Evolutionary conservation across 1,140 invertebrate species (phyloP).

Genomic region (Phortica variegata): DNA sequence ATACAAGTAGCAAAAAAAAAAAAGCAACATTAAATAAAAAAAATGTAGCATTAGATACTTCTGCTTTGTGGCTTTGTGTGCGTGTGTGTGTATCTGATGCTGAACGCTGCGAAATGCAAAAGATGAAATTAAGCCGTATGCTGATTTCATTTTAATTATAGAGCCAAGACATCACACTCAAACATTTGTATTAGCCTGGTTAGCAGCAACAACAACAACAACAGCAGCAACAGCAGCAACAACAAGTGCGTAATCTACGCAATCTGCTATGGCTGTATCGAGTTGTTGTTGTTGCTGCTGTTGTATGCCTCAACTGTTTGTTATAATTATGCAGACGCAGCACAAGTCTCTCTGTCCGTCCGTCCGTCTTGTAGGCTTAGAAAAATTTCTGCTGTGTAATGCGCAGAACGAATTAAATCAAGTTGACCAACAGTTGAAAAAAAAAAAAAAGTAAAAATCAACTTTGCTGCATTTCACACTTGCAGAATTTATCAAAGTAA

Average conservation of each 20-base stretch:
- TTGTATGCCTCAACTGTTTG: slow-evolving; percentile 6
- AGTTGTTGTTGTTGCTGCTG: no score
- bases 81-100: slow-evolving; percentile 4
- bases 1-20: slow-evolving; percentile 2
- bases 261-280: no score
- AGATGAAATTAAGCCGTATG: slow-evolving; percentile 48
- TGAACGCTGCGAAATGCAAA: slow-evolving; percentile 12
- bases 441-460: no score
- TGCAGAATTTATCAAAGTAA: no score
- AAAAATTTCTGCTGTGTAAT: no score
- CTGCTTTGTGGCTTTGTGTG: slow-evolving; percentile 5
- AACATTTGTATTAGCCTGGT: slow-evolving; percentile 50
- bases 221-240: not conserved
- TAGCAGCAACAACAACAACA: slow-evolving; percentile 5
- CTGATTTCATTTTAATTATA: slow-evolving; percentile 54
- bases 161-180: slow-evolving; percentile 41
- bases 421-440: no score
- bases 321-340: slow-evolving; percentile 24
- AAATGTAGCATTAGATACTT: slow-evolving; percentile 49
- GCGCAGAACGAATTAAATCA: no score
- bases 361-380: no score
- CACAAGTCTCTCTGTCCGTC: no score
- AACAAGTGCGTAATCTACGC: slow-evolving; percentile 12
- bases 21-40: slow-evolving; percentile 28
- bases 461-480: no score